phyloP scores from a whole-genome alignment of 2,113 vertebrate genomes.

The Crotalus horridus region DNA sequence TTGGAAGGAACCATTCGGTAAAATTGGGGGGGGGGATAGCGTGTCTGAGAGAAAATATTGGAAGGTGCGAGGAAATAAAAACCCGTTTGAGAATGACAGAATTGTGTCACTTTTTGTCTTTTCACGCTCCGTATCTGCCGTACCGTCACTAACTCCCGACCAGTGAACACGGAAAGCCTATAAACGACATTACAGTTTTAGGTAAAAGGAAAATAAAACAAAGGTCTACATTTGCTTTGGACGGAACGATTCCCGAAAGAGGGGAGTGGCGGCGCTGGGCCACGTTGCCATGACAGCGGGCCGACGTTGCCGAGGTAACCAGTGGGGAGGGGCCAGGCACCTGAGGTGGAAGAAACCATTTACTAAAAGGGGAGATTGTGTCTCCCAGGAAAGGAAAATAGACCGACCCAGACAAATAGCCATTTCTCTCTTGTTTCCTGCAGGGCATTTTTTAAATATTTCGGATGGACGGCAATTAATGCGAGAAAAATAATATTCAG shows the following conservation, averaged over 20 bases:
- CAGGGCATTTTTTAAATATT: neutral
- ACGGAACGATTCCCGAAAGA: neutral
- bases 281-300: neutral
- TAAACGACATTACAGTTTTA: neutral
- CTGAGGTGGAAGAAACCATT: neutral
- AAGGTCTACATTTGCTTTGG: neutral
- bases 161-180: neutral
- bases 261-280: neutral
- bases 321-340: too few species aligned
- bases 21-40: neutral
- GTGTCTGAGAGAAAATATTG: neutral
- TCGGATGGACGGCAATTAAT: neutral
- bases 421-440: neutral
- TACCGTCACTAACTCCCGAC: neutral
- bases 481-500: neutral
- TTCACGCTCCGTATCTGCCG: neutral
- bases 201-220: neutral
- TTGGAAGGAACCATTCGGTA: neutral
- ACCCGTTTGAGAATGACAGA: neutral
- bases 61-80: neutral
- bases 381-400: neutral
- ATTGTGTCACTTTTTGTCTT: neutral
- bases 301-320: neutral
- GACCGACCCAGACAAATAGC: neutral
- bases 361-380: fast-evolving